Evolutionary conservation across 2,888 invertebrate species (phyloP), one percentile per base, ranked within the genome.

Genomic region (Rapana venosa): DNA sequence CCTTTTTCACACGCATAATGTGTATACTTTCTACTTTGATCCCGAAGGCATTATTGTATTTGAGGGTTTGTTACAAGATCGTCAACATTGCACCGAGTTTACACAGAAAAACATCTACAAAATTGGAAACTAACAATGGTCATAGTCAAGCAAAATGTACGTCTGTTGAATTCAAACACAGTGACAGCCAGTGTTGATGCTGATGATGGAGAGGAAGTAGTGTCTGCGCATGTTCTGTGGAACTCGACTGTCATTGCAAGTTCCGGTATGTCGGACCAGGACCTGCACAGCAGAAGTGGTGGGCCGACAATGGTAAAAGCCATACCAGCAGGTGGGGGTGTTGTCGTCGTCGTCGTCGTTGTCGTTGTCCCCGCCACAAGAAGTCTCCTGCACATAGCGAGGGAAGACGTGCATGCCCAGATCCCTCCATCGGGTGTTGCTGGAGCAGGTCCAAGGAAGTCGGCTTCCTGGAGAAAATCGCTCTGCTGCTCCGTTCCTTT

Each of bases 331-430:
- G 36, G 85, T 89, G 22, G 32, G 11, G 22, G 30, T n/a, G 85
- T n/a, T 26, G 61, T 30, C 20, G 58, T n/a, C 22, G 15, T 8
- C 20, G 58, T 30, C 35, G 47, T 26, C 15, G 85, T 32, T 61
- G 61, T 56, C 35, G 83, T 26, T 17, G 58, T 47, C n/a, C 30
- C 13, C 35, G 0, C 70, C 66, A 47, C 89, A 89, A 56, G n/a
- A 17, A 8, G 89, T 89, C 56, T 89, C 89, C 66, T 89, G 89
- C 36, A 89, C 77, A 85, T 89, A 89, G 56, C 89, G 89, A 11
- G 89, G 89, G 58, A 89, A 89, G 26, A 89, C 89, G 58, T 89
- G 89, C 30, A 77, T 20, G 6, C 89, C 89, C n/a, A 89, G 56
- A 35, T 89, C 89, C 11, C 89, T 70, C 89, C 89, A 89, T 58